Evolutionary conservation across 2,113 vertebrate genomes (phyloP).

Genomic region (Diadophis punctatus): DNA sequence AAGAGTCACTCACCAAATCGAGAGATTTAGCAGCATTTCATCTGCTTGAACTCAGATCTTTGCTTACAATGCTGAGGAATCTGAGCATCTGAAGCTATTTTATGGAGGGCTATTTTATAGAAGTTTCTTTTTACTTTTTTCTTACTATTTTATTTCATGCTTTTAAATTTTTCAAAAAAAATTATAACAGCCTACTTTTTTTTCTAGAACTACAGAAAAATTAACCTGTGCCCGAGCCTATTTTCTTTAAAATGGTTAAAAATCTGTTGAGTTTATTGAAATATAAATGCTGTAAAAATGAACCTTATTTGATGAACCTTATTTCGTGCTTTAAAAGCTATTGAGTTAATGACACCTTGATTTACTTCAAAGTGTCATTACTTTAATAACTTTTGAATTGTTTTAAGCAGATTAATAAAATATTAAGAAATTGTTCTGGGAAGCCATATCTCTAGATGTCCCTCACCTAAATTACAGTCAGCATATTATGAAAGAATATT

Average conservation of each 20-base stretch:
- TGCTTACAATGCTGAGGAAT: background rate
- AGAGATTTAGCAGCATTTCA: background rate
- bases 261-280: background rate
- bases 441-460: background rate
- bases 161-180: background rate
- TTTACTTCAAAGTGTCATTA: background rate
- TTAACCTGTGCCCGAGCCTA: background rate
- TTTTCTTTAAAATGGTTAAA: background rate
- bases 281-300: background rate
- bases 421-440: background rate
- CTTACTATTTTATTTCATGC: background rate
- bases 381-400: background rate
- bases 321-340: background rate
- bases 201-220: background rate
- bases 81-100: background rate
- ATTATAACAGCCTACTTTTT: background rate
- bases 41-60: background rate
- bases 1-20: background rate
- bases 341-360: background rate
- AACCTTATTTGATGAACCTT: background rate
- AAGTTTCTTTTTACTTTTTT: background rate
- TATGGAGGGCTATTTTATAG: background rate
- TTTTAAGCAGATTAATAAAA: background rate
- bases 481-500: background rate
- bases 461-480: background rate